Conservation (phyloP, 2,888 invertebrate species). For the Gisinianus flammeolus region DNA sequence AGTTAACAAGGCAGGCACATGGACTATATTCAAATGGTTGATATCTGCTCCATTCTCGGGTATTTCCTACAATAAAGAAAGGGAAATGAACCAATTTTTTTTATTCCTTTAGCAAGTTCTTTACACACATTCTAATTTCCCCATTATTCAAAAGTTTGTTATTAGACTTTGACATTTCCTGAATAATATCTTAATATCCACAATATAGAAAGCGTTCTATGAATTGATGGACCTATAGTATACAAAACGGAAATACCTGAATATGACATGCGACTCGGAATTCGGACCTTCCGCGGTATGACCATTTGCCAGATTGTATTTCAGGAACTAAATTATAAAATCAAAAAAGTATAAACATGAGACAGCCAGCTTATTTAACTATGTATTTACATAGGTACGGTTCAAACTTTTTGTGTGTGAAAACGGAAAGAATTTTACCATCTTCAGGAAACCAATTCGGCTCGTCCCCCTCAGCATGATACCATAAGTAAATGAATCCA, state of each 20-base stretch:
- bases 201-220: no score
- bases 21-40: conserved; percentile 79
- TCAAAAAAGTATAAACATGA: no score
- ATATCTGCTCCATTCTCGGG: conserved; percentile 90
- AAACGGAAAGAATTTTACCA: background rate
- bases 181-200: no score
- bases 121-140: no score
- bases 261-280: conserved; percentile 79
- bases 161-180: no score
- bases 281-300: conserved; percentile 78
- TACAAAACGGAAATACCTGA: conserved; percentile 69
- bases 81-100: background rate
- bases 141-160: no score
- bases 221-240: no score
- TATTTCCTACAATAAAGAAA: conserved; percentile 71
- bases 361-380: no score
- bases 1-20: conserved; percentile 68
- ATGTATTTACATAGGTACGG: no score
- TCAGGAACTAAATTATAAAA: conserved; percentile 63
- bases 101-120: background rate
- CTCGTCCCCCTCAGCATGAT: conserved; percentile 73
- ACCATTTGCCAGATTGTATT: conserved; percentile 67
- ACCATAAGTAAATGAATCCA: conserved; percentile 80
- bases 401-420: no score
- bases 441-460: conserved; percentile 16